Base-by-base conservation (phyloP, 2,113 vertebrate species). In the Clarias magur region DNA sequence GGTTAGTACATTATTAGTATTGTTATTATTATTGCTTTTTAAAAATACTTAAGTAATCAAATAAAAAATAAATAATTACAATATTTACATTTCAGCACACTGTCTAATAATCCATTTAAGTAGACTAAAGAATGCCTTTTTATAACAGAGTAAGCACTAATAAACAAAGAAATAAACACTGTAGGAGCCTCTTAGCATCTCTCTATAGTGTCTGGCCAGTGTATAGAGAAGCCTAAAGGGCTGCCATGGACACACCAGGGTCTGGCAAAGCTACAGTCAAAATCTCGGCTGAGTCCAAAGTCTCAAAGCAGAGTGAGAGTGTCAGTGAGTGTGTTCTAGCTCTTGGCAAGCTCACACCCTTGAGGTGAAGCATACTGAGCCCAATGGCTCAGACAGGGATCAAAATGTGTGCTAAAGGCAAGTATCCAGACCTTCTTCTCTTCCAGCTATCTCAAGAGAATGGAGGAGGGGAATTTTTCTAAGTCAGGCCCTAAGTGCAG, bases 261-360 rank as follows among this genome's bases (percentile, higher is more conserved):
- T 34, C 86, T 90, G 91, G 91, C 88, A 85, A 68, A 5, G n/a
- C 86, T 81, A 88, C 86, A 91, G 70, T 86, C 86, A 75, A 82
- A 48, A n/a, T 48, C 70, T 67, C 53, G 78, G 84, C 86, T 57
- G 48, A 76, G 30, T 70, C 86, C 85, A 85, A 79, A 16, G 76
- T 80, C 68, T 62, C 76, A 76, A 79, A 90, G 80, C 38, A 82
- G 59, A 76, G 84, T 56, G 34, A 34, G 48, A 78, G 73, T 59
- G 68, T 27, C 38, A 34, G 78, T 34, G 81, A 78, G 85, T 85
- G 88, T 60, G 82, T 27, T 67, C 70, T 87, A 78, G 60, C 72
- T 78, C 48, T 63, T 87, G 86, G 86, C 86, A 76, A 78, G 81
- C 59, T 56, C 81, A 78, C 30, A 68, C 2, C 25, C 53, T n/a